These are phyloP conservation scores for Cladorhizidae sp. DNA, from an alignment of 37 sponge, comb jelly and placozoan genomes.

Conservation along the genomic window DNA sequence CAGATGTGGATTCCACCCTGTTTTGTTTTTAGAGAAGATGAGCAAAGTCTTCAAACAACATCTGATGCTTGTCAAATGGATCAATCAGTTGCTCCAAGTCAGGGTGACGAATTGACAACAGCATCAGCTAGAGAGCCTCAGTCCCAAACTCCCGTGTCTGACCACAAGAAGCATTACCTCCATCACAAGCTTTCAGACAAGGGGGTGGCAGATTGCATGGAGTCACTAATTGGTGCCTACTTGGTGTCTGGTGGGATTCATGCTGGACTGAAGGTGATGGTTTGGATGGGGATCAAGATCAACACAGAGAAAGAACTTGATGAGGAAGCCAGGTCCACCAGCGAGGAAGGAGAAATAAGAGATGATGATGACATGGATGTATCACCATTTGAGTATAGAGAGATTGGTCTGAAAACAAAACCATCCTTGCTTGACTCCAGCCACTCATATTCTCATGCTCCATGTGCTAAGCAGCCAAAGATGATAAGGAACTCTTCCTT, in stretches of 20 bases:
- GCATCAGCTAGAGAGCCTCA: not conserved
- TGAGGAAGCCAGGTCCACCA: too few species aligned
- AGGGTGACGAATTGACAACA: too few species aligned
- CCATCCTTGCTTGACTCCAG: not conserved
- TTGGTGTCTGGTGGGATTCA: constrained; percentile 81
- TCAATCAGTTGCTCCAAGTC: not conserved
- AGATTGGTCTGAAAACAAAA: not conserved
- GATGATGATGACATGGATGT: not conserved
- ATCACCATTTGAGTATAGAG: not conserved
- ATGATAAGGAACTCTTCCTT: not conserved
- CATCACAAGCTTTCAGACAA: constrained; percentile 84
- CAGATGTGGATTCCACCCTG: constrained; percentile 70
- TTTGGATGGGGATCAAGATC: constrained; percentile 72
- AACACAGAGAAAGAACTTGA: not conserved
- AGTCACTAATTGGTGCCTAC: constrained; percentile 90
- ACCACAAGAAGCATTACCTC: constrained; percentile 12
- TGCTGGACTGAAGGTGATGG: constrained; percentile 69
- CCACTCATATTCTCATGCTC: not conserved
- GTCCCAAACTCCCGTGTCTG: not conserved
- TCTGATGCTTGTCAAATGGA: not conserved
- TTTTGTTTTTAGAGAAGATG: constrained; percentile 8
- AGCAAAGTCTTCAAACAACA: not conserved
- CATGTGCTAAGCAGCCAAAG: not conserved
- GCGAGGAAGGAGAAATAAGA: not conserved
- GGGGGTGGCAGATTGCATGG: constrained; percentile 90